Conservation (phyloP, 2,888 invertebrate species). For the Phengaris arion region DNA sequence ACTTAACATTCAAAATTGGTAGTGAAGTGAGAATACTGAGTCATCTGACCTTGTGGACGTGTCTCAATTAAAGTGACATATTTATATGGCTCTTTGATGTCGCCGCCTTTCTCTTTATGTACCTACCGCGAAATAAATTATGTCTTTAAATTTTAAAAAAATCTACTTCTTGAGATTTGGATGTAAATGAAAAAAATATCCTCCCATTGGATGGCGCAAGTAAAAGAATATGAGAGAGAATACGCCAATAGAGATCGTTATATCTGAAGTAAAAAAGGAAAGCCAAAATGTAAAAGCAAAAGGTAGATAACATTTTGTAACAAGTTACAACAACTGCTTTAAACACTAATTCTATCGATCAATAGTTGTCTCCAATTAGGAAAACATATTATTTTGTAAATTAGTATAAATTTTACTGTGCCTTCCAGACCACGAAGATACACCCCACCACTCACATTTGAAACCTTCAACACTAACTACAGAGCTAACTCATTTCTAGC, state of each 20-base stretch:
- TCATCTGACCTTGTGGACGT: constrained; percentile 42
- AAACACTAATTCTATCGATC: background rate
- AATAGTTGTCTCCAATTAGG: background rate
- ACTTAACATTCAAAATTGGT: constrained; percentile 76
- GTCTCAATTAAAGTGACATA: constrained; percentile 38
- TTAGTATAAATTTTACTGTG: too few relatives aligned
- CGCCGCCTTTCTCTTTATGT: constrained; percentile 24
- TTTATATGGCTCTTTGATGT: constrained; percentile 29
- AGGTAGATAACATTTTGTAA: too few relatives aligned
- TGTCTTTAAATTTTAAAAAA: background rate
- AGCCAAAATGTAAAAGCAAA: too few relatives aligned
- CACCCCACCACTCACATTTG: too few relatives aligned
- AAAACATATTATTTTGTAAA: background rate
- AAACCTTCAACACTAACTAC: too few relatives aligned
- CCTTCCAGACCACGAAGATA: too few relatives aligned
- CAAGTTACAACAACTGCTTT: too few relatives aligned
- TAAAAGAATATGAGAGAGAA: too few relatives aligned
- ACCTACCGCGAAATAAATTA: constrained; percentile 3
- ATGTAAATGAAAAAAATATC: background rate
- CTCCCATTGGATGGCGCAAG: too few relatives aligned
- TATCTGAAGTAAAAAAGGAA: too few relatives aligned
- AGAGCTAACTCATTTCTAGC: too few relatives aligned
- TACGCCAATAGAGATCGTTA: too few relatives aligned
- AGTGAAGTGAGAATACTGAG: constrained; percentile 51
- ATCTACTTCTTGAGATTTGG: background rate